Base-by-base conservation (phyloP, 37 sponge, comb jelly and placozoan species). In the Oscarella lobularis region DNA sequence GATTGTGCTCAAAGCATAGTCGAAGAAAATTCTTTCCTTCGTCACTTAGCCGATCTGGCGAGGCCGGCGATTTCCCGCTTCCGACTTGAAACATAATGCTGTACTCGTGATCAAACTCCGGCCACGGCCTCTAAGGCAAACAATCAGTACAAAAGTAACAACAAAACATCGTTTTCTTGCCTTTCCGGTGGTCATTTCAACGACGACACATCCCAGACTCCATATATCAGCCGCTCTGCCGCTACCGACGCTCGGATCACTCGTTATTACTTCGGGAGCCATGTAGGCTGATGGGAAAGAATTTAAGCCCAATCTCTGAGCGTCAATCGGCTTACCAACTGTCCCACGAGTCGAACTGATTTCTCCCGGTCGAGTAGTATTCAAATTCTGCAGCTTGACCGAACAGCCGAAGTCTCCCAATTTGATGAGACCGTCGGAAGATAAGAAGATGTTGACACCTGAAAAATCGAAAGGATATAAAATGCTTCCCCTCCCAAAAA, bases 101-200 rank as follows among this genome's bases (percentile, higher is more conserved):
- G 39, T 67, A 85, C 73, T 81, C 77, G 74, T 91, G 83, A 66
- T 91, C 88, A 38, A 3, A 80, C 35, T 88, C 92, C 37, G 78
- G 38, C 88, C 89, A 91, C 1, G 92, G 92, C 39, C 67, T 67
- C 89, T 90, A 48, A 9, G 9, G 72, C 35, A 76, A 54, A 9
- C 33, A 40, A 39, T n/a, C n/a, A n/a, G n/a, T n/a, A n/a, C n/a
- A n/a, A n/a, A n/a, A n/a, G n/a, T n/a, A n/a, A n/a, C n/a, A n/a
- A n/a, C n/a, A n/a, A n/a, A n/a, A n/a, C n/a, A n/a, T n/a, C n/a
- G n/a, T n/a, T n/a, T n/a, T n/a, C 60, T 20, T 29, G 86, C 91
- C 81, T 88, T 92, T 3, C 93, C 84, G 41, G 93, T 92, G 3
- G 85, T 75, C 90, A 92, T 88, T 67, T 92, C 93, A 41, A 92